A percentile compares a stretch with the other conserved stretches of the same genome.
These are phyloP conservation scores for Psittacara wagleri DNA, from an alignment of 2,113 vertebrate species.

Conservation along the genomic window DNA sequence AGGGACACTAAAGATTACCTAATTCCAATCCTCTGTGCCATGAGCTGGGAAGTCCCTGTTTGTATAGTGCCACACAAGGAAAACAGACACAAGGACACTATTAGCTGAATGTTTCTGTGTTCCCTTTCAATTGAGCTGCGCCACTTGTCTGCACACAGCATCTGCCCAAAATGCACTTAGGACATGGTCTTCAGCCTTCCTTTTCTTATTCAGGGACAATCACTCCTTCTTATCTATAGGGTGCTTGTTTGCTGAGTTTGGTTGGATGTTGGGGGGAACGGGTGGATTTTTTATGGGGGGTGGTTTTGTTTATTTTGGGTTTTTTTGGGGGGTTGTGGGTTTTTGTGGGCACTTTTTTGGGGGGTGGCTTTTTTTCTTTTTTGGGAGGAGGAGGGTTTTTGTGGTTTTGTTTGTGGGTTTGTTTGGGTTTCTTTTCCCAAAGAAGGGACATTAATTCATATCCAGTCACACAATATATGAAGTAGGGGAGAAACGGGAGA, in stretches of 20 bases:
- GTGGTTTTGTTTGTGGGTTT: background rate
- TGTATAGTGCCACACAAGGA: background rate
- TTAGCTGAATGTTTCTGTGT: background rate
- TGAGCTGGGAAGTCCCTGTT: background rate
- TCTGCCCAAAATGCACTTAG: background rate
- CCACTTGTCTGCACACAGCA: background rate
- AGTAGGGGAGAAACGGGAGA: background rate
- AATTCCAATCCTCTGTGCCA: background rate
- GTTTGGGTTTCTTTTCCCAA: background rate
- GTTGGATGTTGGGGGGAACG: background rate
- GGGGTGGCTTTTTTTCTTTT: background rate
- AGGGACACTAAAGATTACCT: background rate
- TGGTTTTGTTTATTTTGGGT: too few relatives aligned
- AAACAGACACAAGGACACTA: background rate
- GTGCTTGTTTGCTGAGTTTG: background rate
- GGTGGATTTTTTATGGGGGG: background rate
- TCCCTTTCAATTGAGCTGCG: background rate
- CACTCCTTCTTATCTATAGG: background rate
- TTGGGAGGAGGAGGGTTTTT: background rate
- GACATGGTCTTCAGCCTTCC: background rate
- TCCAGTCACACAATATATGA: background rate
- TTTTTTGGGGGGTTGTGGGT: too few relatives aligned
- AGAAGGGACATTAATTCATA: background rate
- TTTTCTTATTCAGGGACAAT: background rate
- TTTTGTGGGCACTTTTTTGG: too few relatives aligned